These are phyloP conservation scores for Eledona agricola DNA, from an alignment of 2,888 invertebrate genomes.

Conservation along the genomic window DNA sequence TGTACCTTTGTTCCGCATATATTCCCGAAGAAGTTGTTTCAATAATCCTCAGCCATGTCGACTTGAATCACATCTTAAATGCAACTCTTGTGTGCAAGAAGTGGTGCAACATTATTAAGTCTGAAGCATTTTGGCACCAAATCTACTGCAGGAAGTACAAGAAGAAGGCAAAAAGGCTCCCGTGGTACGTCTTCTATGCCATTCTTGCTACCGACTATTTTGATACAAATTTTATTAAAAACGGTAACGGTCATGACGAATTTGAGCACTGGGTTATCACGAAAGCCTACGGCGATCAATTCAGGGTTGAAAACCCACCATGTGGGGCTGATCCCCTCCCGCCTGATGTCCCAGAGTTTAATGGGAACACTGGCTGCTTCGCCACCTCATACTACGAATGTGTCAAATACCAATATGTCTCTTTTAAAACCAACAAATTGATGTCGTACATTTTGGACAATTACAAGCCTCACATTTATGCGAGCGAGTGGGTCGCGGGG, in stretches of 20 bases:
- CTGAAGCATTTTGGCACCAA: slow-evolving; percentile 52
- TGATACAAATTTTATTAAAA: slow-evolving; percentile 64
- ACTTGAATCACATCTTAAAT: slow-evolving; percentile 58
- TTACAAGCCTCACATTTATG: slow-evolving; percentile 65
- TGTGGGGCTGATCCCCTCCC: slow-evolving; percentile 62
- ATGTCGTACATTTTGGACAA: slow-evolving; percentile 61
- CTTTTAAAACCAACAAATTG: slow-evolving; percentile 59
- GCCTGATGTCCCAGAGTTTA: slow-evolving; percentile 58
- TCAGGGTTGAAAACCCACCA: slow-evolving; percentile 64
- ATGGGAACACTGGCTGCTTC: slow-evolving; percentile 63
- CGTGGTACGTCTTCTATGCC: slow-evolving; percentile 62
- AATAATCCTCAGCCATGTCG: slow-evolving; percentile 60
- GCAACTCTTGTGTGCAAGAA: slow-evolving; percentile 64
- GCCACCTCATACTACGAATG: slow-evolving; percentile 65
- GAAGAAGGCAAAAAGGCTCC: slow-evolving; percentile 51
- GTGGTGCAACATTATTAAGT: slow-evolving; percentile 64
- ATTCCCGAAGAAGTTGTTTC: slow-evolving; percentile 65
- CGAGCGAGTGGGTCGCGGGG: slow-evolving; percentile 64
- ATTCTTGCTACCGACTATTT: slow-evolving; percentile 61
- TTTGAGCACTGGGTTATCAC: slow-evolving; percentile 61
- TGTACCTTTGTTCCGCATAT: slow-evolving; percentile 55
- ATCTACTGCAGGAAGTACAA: slow-evolving; percentile 47
- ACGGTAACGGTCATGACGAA: slow-evolving; percentile 63
- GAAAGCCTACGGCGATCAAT: slow-evolving; percentile 61
- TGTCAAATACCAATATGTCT: slow-evolving; percentile 64